Base-by-base conservation (phyloP, 2,113 vertebrate genomes). In the Pterocles burchelli region DNA sequence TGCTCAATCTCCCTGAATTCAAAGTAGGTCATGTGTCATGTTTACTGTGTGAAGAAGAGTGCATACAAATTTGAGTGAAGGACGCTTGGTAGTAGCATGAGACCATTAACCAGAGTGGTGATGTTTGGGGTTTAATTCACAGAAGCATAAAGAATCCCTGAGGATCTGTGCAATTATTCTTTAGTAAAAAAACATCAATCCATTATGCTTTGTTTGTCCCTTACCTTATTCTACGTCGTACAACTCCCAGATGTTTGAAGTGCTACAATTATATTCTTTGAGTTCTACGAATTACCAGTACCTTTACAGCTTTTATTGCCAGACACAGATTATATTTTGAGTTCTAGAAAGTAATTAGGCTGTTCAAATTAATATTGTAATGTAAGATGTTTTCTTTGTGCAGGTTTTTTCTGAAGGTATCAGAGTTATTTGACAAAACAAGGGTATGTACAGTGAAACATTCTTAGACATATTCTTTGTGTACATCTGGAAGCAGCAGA, bases 401-500 rank as follows among this genome's bases (percentile, higher is more conserved):
- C 96, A 99, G 99, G 96, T 99, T 99, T 98, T 99, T 99, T 97
- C 97, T 99, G 93, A 99, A 99, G 97, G 99, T 99, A 90, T 99
- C 99, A 17, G 99, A 99, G 96, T 98, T 99, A 88, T 99, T 99
- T 97, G 99, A 99, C 97, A 99, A 99, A 97, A 99, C 99, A 38
- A 98, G 99, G 98, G 99, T 99, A 98, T 61, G 98, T 98, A 97
- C 76, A 70, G 33, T 72, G 57, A 78, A 92, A 90, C 4, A 46
- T 43, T 90, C 94, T 70, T 46, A 55, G n/a, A 38, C 92, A 29
- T 3, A 13, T 67, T 59, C 5, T 89, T 38, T 62, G 15, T 70
- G 34, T 85, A 24, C 5, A 4, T 65, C 61, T 73, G 33, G 45
- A 65, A 78, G 33, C 34, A 41, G 10, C 29, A 43, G 2, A 62